Evolutionary conservation across 2,113 vertebrate species (phyloP).

Genomic region (Petrocephalus microphthalmus): DNA sequence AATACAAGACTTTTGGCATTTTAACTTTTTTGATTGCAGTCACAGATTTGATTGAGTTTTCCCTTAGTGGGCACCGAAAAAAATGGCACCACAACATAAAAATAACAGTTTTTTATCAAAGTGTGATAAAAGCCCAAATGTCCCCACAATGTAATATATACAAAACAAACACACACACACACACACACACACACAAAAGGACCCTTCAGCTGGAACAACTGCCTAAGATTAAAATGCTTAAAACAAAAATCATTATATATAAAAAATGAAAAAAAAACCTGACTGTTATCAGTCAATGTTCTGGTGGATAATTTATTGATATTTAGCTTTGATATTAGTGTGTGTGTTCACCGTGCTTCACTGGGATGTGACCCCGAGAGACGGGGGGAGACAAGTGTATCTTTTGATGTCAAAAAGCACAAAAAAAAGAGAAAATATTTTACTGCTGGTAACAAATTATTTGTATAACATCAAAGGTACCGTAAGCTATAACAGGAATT

Average conservation of each 20-base stretch:
- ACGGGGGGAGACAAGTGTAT: slow-evolving; percentile 25
- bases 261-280: background rate
- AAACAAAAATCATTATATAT: background rate
- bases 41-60: background rate
- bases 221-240: background rate
- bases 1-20: background rate
- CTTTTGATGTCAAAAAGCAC: slow-evolving; percentile 31
- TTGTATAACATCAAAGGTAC: slow-evolving; percentile 28
- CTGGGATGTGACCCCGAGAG: slow-evolving; percentile 14
- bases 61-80: background rate
- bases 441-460: slow-evolving; percentile 22
- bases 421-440: slow-evolving; percentile 12
- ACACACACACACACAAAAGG: background rate
- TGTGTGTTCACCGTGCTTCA: background rate
- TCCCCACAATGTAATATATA: background rate
- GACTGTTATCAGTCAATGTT: background rate
- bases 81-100: background rate
- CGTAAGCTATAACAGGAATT: background rate
- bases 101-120: background rate
- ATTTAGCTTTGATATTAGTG: background rate
- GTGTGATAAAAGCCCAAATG: background rate
- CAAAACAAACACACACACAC: background rate
- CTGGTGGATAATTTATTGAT: background rate
- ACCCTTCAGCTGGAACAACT: background rate
- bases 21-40: background rate